Base-by-base conservation (phyloP, 2,797 vertebrate species). In the Rhyacichthys aspro region DNA sequence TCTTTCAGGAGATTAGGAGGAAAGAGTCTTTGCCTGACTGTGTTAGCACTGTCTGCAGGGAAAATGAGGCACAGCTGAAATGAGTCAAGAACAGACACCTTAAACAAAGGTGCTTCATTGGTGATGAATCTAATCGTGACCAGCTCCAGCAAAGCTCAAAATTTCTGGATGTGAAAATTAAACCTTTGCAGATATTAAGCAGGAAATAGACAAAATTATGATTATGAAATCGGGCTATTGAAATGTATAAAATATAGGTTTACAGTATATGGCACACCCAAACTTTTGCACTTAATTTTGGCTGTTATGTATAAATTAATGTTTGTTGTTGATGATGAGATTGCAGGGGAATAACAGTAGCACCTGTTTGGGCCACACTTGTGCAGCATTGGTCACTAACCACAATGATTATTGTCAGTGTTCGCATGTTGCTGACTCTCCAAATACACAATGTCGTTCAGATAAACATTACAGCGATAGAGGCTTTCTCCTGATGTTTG, bases 381-480 rank as follows among this genome's bases (percentile, higher is more conserved):
- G 68, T 65, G 46, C 50, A 42, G 56, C 43, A 74, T 39, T 54
- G 61, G 42, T 34, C 17, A 49, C 72, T 59, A 14, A 19, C 15
- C 48, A 37, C 36, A 36, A 36, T 32, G 12, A 37, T 66, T 67
- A 59, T 63, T 78, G 72, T 68, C 63, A 58, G 53, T 60, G 52
- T 45, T 76, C 56, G 55, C 66, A 62, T 76, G 75, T 69, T 79
- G 81, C 83, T 85, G 84, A 85, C 76, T 77, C 61, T 75, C 54
- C 53, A 55, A 70, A 78, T 75, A 54, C 7, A 9, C 37, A 79
- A 18, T 38, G 34, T 57, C 19, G 11, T 55, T 63, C 65, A 67
- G 68, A 87, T 89, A 72, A 87, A 89, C 89, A 89, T 86, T 89
- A 57, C 64, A 82, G 63, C 50, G 73, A 69, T 74, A 81, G 66